Evolutionary conservation across 2,888 invertebrate species (phyloP).

Genomic region (Dastarcus helophoroides): DNA sequence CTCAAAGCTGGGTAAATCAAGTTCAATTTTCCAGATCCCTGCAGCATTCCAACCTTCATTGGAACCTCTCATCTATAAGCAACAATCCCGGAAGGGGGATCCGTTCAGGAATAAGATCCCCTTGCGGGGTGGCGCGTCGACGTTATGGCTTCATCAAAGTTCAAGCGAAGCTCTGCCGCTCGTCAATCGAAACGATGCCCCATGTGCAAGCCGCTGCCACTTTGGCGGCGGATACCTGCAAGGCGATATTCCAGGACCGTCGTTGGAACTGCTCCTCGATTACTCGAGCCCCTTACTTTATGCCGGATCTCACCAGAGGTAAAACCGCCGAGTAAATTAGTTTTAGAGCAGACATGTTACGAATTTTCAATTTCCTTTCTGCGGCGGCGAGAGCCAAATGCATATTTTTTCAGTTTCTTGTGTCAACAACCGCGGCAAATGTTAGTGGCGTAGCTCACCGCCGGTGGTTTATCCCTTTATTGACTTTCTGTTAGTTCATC

Average conservation of each 20-base stretch:
- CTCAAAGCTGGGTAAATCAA: no score
- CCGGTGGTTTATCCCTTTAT: conserved; percentile 7
- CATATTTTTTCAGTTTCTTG: no score
- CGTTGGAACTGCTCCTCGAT: conserved; percentile 80
- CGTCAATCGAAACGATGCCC: conserved; percentile 59
- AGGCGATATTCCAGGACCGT: conserved; percentile 55
- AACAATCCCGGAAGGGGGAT: conserved; percentile 28
- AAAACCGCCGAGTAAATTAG: no score
- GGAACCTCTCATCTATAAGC: conserved; percentile 27
- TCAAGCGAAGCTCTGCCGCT: conserved; percentile 53
- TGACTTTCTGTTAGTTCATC: conserved; percentile 11
- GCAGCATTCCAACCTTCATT: conserved; percentile 32
- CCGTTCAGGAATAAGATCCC: conserved; percentile 29
- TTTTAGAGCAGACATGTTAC: no score
- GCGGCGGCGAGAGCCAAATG: no score
- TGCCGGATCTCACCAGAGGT: conserved; percentile 73
- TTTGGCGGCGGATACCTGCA: conserved; percentile 57
- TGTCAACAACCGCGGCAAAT: conserved; percentile 5
- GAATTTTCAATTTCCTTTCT: conserved; percentile 5
- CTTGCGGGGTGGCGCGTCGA: conserved; percentile 30
- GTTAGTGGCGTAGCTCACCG: conserved; percentile 1
- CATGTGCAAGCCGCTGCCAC: conserved; percentile 64
- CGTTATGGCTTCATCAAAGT: conserved; percentile 44
- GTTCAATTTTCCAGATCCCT: conserved; percentile 30
- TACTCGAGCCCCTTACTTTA: conserved; percentile 55